phyloP scores from a whole-genome alignment of 2,797 vertebrate genomes.

The Amniataba percoides region DNA sequence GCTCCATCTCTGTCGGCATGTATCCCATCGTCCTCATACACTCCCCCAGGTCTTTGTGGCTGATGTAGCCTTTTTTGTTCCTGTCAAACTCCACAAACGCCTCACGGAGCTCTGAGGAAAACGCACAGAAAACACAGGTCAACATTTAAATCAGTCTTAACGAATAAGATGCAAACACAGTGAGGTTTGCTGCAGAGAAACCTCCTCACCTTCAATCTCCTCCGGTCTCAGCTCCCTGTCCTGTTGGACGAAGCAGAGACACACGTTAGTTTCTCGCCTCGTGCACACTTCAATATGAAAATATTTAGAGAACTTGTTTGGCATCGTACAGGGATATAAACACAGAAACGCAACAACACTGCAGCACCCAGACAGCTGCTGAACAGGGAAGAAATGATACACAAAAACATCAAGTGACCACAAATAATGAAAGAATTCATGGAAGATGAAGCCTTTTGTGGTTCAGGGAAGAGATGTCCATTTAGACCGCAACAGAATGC shows the following conservation, averaged over 20 bases:
- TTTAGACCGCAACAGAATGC: not conserved
- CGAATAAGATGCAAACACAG: not conserved
- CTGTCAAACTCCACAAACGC: slow-evolving; percentile 95
- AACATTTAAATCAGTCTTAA: not conserved
- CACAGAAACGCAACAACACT: not conserved
- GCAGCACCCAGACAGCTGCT: slow-evolving; percentile 14
- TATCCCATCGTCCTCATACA: slow-evolving; percentile 99
- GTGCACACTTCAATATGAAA: not conserved
- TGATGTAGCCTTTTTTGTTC: slow-evolving; percentile 92
- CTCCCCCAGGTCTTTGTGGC: slow-evolving; percentile 92
- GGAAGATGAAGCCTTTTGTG: not conserved
- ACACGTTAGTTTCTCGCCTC: slow-evolving; percentile 25
- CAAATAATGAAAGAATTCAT: slow-evolving; percentile 33
- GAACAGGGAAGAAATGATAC: slow-evolving; percentile 10
- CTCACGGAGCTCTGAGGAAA: slow-evolving; percentile 90
- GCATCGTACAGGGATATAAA: slow-evolving; percentile 22
- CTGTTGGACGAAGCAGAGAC: slow-evolving; percentile 67
- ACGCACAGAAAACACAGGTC: not conserved
- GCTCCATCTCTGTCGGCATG: slow-evolving; percentile 99
- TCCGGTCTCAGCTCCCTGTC: slow-evolving; percentile 86
- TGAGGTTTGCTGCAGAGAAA: not conserved
- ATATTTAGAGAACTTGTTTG: slow-evolving; percentile 3
- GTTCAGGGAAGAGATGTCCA: not conserved
- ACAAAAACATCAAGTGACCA: slow-evolving; percentile 15
- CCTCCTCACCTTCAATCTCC: slow-evolving; percentile 84